Evolutionary conservation across 1,140 invertebrate species (phyloP), one percentile per base, ranked within the genome.

Genomic region (Eufriesea mexicana): DNA sequence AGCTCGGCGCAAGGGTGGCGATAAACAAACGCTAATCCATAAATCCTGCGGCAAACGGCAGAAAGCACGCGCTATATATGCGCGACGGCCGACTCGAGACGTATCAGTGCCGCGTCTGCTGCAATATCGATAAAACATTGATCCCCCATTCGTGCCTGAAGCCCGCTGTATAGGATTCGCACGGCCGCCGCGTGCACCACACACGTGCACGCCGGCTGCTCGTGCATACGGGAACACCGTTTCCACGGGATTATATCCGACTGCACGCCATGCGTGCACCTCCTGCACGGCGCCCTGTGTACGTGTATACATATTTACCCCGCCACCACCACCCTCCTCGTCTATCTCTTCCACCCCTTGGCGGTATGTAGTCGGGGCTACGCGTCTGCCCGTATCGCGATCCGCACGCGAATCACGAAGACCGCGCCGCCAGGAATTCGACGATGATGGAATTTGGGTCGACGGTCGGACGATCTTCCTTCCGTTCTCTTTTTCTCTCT

Each of bases 71-170:
- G 83, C 90, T 89, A 89, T 88, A 87, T 86, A 86, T 83, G 80
- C 82, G 80, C 80, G 79, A 70, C 71, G 51, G 71, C 73, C 82
- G 84, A 90, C 87, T 89, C 90, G 89, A 91, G 90, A 90, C 88
- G 86, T 86, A 76, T 86, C 85, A 80, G 82, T 79, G 86, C 78
- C 80, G 86, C 85, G 89, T 89, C 89, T 92, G 90, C 84, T 92
- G 87, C 90, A 90, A 90, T 92, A 91, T 91, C 90, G 91, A 92
- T 92, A 91, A 92, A 92, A 92, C 91, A 92, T 91, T 92, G 91
- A 92, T 92, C 91, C 89, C 76, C 87, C 83, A 92, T 91, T 92
- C 91, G 91, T 92, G 91, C 90, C 87, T 72, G 84, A 84, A 90
- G 83, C 84, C 85, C 79, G 68, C 71, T 71, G 90, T 89, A 88